A percentile compares a stretch with the other conserved stretches of the same genome.
phyloP scores from a whole-genome alignment of 2,888 invertebrate genomes.

The Tribolium freemani region DNA sequence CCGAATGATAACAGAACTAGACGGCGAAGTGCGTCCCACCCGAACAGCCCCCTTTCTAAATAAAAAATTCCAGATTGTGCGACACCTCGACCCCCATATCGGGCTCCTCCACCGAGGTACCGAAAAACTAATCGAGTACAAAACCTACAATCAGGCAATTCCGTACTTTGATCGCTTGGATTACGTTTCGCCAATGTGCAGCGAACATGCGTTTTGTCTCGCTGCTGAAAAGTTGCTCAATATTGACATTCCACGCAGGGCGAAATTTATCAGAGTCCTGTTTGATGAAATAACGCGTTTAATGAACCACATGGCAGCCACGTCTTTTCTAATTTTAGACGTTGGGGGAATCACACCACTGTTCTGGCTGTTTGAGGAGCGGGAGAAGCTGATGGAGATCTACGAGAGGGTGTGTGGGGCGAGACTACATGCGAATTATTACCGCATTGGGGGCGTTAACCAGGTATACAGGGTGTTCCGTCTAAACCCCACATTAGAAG shows the following conservation, averaged over 20 bases:
- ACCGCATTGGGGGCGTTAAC: slow-evolving; percentile 86
- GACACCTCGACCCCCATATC: slow-evolving; percentile 86
- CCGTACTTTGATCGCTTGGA: slow-evolving; percentile 92
- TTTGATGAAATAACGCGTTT: slow-evolving; percentile 81
- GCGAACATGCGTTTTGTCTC: slow-evolving; percentile 83
- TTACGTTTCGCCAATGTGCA: slow-evolving; percentile 87
- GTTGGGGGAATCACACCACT: slow-evolving; percentile 90
- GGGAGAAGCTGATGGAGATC: slow-evolving; percentile 89
- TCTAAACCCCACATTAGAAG: too few relatives aligned
- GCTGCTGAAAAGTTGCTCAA: slow-evolving; percentile 88
- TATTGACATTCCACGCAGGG: slow-evolving; percentile 82
- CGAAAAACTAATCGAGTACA: slow-evolving; percentile 91
- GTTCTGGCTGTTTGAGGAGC: slow-evolving; percentile 93
- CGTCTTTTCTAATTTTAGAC: slow-evolving; percentile 81
- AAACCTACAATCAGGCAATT: slow-evolving; percentile 86
- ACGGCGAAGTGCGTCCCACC: slow-evolving; percentile 76
- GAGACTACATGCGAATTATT: slow-evolving; percentile 86
- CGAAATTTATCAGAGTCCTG: slow-evolving; percentile 82
- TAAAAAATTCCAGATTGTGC: slow-evolving; percentile 73
- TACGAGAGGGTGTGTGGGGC: slow-evolving; percentile 88
- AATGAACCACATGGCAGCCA: slow-evolving; percentile 84
- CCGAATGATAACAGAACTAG: slow-evolving; percentile 82
- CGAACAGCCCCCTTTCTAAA: neutral
- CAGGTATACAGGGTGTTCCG: too few relatives aligned
- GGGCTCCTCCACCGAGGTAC: slow-evolving; percentile 90